phyloP scores from a whole-genome alignment of 2,113 vertebrate species.

The Burhinus oedicnemus region DNA sequence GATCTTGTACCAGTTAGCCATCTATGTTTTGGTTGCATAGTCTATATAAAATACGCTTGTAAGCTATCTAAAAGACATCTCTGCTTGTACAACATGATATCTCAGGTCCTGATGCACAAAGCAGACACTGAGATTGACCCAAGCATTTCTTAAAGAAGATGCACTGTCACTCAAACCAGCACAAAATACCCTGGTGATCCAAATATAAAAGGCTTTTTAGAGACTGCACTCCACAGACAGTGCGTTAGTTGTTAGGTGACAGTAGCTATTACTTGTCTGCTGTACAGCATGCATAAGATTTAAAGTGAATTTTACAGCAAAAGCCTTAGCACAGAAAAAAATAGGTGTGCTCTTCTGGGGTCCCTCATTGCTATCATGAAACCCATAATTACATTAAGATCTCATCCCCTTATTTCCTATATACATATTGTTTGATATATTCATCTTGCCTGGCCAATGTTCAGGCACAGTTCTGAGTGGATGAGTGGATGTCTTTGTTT shows the following conservation, averaged over 20 bases:
- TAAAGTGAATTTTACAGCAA: neutral
- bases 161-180: neutral
- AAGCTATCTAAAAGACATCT: neutral
- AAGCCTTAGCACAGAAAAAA: neutral
- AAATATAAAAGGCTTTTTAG: neutral
- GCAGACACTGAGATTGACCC: neutral
- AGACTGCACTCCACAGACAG: neutral
- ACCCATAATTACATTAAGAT: neutral
- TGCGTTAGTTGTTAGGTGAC: neutral
- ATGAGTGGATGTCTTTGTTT: neutral
- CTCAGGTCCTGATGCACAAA: neutral
- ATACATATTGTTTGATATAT: neutral
- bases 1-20: constrained; percentile 6
- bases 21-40: neutral
- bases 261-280: neutral
- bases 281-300: neutral
- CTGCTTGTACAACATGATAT: neutral
- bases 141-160: neutral
- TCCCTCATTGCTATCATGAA: neutral
- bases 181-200: neutral
- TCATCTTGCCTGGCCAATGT: neutral
- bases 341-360: neutral
- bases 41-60: neutral
- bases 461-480: neutral
- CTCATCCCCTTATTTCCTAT: neutral